Percentiles rank a stretch among this genome's conserved stretches.
Conservation (phyloP, 30 jellyfish, hydroid and myxozoan genomes). For the Euphysa ruthae region DNA sequence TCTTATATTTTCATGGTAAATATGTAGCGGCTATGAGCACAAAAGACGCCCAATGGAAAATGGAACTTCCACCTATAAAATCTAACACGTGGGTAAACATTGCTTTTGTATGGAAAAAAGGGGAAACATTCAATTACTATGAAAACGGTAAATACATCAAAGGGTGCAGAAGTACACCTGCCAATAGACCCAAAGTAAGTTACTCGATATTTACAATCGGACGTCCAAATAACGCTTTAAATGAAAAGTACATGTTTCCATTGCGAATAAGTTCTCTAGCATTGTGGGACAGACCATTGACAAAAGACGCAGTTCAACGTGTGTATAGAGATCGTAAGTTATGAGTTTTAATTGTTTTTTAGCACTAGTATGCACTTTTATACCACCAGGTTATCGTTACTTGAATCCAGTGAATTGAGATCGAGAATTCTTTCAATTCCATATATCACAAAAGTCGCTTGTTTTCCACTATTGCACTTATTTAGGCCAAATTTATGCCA, state of each 20-base stretch:
- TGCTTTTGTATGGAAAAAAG: conserved; percentile 80
- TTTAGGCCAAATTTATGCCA: too few species aligned
- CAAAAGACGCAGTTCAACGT: conserved; percentile 50
- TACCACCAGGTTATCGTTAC: too few species aligned
- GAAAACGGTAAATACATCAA: conserved; percentile 34
- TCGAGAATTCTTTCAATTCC: too few species aligned
- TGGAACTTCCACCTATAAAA: conserved; percentile 55
- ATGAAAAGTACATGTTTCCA: conserved; percentile 76
- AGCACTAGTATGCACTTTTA: too few species aligned
- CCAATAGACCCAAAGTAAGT: conserved; percentile 58
- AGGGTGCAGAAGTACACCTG: conserved; percentile 12
- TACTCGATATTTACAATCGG: conserved; percentile 72
- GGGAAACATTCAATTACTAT: conserved; percentile 45
- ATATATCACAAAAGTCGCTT: too few species aligned
- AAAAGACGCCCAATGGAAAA: conserved; percentile 74
- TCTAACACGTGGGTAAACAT: conserved; percentile 56
- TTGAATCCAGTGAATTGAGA: too few species aligned
- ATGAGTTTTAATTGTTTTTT: too few species aligned
- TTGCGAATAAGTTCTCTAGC: conserved; percentile 58
- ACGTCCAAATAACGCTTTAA: conserved; percentile 85
- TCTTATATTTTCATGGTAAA: conserved; percentile 82
- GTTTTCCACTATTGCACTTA: too few species aligned
- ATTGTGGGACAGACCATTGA: conserved; percentile 93
- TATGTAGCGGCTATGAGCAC: conserved; percentile 82
- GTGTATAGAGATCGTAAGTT: conserved; percentile 35